Conservation (phyloP, 2,797 vertebrate species). For the Onychomys arenicola region DNA sequence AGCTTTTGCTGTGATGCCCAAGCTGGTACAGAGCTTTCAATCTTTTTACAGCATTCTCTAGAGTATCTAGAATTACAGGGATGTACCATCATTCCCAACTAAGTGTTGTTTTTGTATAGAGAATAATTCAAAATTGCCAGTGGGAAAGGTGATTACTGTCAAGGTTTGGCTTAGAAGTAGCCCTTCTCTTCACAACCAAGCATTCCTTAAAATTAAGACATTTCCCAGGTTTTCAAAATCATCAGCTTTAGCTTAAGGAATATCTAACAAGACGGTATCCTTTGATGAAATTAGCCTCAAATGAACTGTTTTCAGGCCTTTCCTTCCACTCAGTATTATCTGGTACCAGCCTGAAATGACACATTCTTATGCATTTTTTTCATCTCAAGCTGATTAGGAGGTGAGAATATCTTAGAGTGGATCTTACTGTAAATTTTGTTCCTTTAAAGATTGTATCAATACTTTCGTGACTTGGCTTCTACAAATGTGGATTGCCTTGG, state of each 20-base stretch:
- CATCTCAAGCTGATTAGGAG: constrained; percentile 58
- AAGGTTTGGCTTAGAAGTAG: background rate
- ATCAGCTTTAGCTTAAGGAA: background rate
- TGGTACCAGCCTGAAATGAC: constrained; percentile 76
- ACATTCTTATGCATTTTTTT: constrained; percentile 63
- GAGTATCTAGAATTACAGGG: background rate
- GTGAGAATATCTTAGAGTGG: constrained; percentile 77
- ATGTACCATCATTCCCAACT: background rate
- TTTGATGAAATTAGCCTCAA: background rate
- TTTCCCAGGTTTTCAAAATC: background rate
- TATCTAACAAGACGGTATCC: no score
- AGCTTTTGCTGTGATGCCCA: background rate
- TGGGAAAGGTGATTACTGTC: background rate
- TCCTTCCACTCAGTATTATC: constrained; percentile 34
- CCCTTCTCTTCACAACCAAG: background rate
- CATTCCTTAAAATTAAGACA: constrained; percentile 16
- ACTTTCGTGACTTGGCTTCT: background rate
- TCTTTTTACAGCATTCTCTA: background rate
- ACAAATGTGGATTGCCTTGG: background rate
- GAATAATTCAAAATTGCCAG: constrained; percentile 19
- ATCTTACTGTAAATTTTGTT: constrained; percentile 70
- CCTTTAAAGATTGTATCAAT: constrained; percentile 81
- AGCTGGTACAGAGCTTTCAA: background rate
- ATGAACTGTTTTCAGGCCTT: background rate
- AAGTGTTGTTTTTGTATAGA: background rate